Conservation (phyloP, 2,113 vertebrate genomes). For the Laticauda laticaudata region DNA sequence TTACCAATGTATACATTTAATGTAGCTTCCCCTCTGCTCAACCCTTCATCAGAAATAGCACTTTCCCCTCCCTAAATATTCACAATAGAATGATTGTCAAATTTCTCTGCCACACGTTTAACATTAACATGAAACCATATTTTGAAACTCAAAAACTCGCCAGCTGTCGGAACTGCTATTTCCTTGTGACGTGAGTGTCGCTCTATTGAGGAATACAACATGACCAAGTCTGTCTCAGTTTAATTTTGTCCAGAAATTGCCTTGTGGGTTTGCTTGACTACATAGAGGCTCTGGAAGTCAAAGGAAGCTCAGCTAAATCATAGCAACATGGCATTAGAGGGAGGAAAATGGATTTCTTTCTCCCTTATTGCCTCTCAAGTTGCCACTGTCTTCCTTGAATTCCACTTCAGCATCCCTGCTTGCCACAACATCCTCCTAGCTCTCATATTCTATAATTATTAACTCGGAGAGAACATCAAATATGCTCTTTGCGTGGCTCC, state of each 20-base stretch:
- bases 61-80: background rate
- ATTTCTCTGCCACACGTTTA: background rate
- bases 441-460: background rate
- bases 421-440: background rate
- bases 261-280: background rate
- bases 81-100: background rate
- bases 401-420: background rate
- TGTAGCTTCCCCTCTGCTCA: background rate
- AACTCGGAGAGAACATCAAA: background rate
- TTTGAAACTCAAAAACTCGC: constrained; percentile 12
- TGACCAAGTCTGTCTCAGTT: background rate
- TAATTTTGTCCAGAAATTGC: background rate
- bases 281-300: background rate
- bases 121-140: constrained; percentile 13
- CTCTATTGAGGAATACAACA: background rate
- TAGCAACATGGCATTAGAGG: background rate
- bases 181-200: background rate
- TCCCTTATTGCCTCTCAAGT: background rate
- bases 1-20: background rate
- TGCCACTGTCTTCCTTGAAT: background rate
- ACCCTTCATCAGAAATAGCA: background rate
- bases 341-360: background rate
- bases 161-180: background rate
- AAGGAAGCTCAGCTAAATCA: background rate
- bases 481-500: background rate